phyloP scores from a whole-genome alignment of 2,113 vertebrate species.

The Brachionichthys hirsutus region DNA sequence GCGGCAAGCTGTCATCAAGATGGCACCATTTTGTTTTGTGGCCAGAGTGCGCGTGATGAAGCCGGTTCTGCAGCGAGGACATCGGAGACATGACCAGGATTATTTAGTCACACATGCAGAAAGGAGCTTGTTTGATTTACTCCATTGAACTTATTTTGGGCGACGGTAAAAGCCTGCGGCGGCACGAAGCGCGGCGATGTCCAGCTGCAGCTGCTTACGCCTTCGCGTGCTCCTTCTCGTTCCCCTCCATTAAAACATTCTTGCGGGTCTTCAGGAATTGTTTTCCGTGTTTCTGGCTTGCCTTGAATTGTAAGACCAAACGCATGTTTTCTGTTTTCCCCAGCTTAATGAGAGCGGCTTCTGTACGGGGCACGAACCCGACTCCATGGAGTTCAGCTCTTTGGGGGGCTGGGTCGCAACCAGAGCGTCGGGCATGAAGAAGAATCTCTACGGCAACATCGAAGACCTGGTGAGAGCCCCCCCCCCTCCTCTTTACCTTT shows the following conservation, averaged over 20 bases:
- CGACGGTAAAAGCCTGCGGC: constrained; percentile 40
- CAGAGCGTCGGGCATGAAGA: constrained; percentile 98
- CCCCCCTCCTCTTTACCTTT: neutral
- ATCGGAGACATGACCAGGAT: neutral
- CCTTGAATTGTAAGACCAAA: constrained; percentile 30
- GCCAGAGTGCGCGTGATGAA: neutral
- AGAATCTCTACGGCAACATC: constrained; percentile 99
- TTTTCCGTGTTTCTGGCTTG: constrained; percentile 30
- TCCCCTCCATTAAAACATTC: constrained; percentile 58
- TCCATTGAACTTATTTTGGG: constrained; percentile 24
- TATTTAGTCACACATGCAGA: constrained; percentile 3
- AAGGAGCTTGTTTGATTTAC: neutral
- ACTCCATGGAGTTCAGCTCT: constrained; percentile 98
- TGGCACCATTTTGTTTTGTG: neutral
- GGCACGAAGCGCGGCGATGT: constrained; percentile 42
- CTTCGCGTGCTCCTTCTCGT: constrained; percentile 30
- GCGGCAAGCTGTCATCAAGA: constrained; percentile 1
- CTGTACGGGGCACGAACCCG: constrained; percentile 97
- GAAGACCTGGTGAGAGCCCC: constrained; percentile 89
- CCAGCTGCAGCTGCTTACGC: constrained; percentile 39
- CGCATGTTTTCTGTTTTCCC: constrained; percentile 39
- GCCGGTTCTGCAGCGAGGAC: neutral
- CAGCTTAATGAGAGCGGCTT: constrained; percentile 96
- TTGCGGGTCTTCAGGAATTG: constrained; percentile 42
- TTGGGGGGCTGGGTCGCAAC: constrained; percentile 98